These are phyloP conservation scores for Ispidina picta DNA, from an alignment of 2,797 vertebrate species.

Conservation along the genomic window DNA sequence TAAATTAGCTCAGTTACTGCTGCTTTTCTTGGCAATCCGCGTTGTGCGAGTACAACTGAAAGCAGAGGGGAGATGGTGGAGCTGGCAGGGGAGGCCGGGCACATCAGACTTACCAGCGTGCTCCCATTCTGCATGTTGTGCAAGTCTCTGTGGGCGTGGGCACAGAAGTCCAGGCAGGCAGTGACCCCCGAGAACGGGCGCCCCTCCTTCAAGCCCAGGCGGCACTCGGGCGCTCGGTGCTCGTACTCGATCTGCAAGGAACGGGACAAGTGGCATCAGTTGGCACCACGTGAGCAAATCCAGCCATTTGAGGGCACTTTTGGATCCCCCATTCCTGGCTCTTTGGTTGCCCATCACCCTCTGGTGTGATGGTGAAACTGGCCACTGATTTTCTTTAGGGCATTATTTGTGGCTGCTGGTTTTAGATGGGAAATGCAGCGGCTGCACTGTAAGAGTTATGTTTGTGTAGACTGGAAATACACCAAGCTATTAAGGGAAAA, in stretches of 20 bases:
- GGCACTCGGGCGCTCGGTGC: conserved; percentile 91
- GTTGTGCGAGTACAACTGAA: background rate
- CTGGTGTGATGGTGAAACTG: background rate
- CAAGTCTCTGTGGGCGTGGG: conserved; percentile 95
- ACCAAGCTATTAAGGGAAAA: conserved; percentile 20
- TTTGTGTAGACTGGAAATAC: conserved; percentile 8
- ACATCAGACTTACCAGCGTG: conserved; percentile 87
- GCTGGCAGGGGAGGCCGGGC: background rate
- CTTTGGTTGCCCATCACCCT: background rate
- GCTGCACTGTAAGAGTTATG: background rate
- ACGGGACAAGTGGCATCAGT: too few relatives aligned
- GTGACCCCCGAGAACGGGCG: conserved; percentile 98
- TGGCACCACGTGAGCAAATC: background rate
- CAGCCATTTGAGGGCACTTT: background rate
- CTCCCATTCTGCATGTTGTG: conserved; percentile 99
- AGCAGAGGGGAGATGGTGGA: background rate
- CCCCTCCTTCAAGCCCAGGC: conserved; percentile 91
- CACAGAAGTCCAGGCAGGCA: conserved; percentile 97
- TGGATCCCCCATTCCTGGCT: background rate
- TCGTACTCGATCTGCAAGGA: conserved; percentile 90
- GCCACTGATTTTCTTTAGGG: background rate
- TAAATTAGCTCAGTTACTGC: background rate
- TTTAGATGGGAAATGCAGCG: background rate
- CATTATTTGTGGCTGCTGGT: background rate
- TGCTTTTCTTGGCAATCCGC: background rate